phyloP scores from a whole-genome alignment of 1,140 invertebrate genomes.

The Atopsyche davidsoni region DNA sequence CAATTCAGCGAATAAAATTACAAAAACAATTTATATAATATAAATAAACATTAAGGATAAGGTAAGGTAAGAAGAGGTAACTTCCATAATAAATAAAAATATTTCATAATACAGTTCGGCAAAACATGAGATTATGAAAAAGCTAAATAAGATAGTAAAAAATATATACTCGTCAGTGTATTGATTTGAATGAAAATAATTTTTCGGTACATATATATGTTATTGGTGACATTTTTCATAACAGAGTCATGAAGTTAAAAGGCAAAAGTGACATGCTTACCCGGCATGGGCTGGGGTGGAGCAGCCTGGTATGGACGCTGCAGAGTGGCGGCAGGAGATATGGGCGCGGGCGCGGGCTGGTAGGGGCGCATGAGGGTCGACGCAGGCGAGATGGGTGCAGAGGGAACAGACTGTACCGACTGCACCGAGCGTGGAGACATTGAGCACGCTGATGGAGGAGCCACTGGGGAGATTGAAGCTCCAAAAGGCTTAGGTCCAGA shows the following conservation, averaged over 20 bases:
- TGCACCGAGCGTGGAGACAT: constrained; percentile 40
- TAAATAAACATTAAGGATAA: no score
- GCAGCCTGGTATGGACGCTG: constrained; percentile 9
- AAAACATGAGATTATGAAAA: no score
- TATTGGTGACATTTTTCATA: no score
- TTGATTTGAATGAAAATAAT: no score
- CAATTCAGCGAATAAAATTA: no score
- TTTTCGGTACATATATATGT: no score
- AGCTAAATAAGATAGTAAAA: no score
- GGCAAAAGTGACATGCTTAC: constrained; percentile 48
- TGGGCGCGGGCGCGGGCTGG: constrained; percentile 33
- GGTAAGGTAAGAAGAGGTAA: no score
- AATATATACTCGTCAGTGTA: no score
- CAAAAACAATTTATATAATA: no score
- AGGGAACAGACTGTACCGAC: constrained; percentile 43
- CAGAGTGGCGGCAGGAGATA: constrained; percentile 11
- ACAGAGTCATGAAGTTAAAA: constrained; percentile 30
- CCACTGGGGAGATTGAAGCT: constrained; percentile 38
- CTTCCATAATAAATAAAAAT: no score
- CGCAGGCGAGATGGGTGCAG: constrained; percentile 45
- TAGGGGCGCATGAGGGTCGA: constrained; percentile 37
- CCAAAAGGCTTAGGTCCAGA: constrained; percentile 59
- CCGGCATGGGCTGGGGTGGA: constrained; percentile 35
- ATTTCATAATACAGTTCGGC: no score
- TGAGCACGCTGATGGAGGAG: constrained; percentile 40